Evolutionary conservation across 2,113 vertebrate species (phyloP), one percentile per base, ranked within the genome.

Genomic region (Capreolus pygargus): DNA sequence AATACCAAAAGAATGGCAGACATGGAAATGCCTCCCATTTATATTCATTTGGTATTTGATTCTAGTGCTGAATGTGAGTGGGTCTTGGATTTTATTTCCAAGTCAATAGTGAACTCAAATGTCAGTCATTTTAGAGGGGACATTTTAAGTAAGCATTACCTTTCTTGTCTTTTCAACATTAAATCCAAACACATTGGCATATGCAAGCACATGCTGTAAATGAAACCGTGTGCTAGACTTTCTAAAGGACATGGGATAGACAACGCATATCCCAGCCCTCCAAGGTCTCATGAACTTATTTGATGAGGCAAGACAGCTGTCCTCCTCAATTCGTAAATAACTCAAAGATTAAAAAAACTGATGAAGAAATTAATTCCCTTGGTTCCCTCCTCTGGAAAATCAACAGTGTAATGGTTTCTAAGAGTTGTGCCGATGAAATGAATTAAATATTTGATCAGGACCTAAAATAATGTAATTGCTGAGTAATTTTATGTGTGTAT

Each of bases 21-120:
- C 64, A 76, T 92, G 95, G 96, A 12, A 7, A 97, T 97, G n/a
- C 86, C 79, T 96, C 81, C 78, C 93, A 61, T 98, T 97, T 6
- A 1, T 94, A 84, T 98, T 97, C 98, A 97, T 98, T 97, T 87
- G 0, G 0, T 84, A 96, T 98, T 98, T 98, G 94, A 93, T 96
- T 97, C 55, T 95, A 96, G 96, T 27, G 70, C 89, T 55, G 0
- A 60, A 82, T 97, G 61, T 23, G 0, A 96, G 19, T 33, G 70
- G 27, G 25, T 79, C 88, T 96, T 96, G 36, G 3, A 70, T 89
- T 98, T 97, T 97, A 89, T 98, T 98, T 98, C 95, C 92, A 96
- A 97, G 89, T 95, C 94, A 96, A 52, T 97, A 91, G 91, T 94
- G 67, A 97, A 96, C 94, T 96, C 78, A 97, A 97, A 97, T 97